Base-by-base conservation (phyloP, 2,113 vertebrate species). In the Corythornis vintsioides region DNA sequence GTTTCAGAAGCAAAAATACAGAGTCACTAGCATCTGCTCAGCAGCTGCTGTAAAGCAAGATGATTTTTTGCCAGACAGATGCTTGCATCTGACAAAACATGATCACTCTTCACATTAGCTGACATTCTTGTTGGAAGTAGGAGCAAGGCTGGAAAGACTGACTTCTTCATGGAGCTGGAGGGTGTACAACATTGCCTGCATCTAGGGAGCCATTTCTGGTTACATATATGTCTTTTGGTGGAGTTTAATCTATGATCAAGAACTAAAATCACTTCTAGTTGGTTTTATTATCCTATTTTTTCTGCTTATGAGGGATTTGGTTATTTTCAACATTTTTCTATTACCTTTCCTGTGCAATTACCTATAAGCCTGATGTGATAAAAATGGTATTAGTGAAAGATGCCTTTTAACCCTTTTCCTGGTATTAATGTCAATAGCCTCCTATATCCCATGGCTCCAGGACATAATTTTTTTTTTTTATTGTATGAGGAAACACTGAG, bases 81-180 rank as follows among this genome's bases (percentile, higher is more conserved):
- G 45, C n/a, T 83, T 81, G 2, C 25, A 8, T 22, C 72, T 64
- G 28, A 47, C 59, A 79, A 72, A 87, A 29, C 1, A 6, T 25
- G 42, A 14, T 3, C 50, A 1, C 2, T 0, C 9, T 19, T 12
- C 70, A 26, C 25, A 11, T 33, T 9, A 26, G 31, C 24, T 31
- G n/a, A 22, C 1, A 0, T 33, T 50, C 55, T 18, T 55, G 69
- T 28, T 60, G 33, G 7, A 38, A 67, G 13, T 3, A 8, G 0
- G 1, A 75, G 52, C 17, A 3, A 13, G 72, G 31, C 33, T 78
- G 78, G 15, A 2, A 6, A 31, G 4, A 6, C 29, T 11, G 26
- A 47, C 8, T 20, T 59, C 29, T 50, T 31, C 15, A 28, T 43
- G 56, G 83, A 71, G 28, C 60, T 57, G 25, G 6, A 42, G 50